Evolutionary conservation across 2,888 invertebrate genomes (phyloP), one percentile per base, ranked within the genome.

Genomic region (Bugulina stolonifera): DNA sequence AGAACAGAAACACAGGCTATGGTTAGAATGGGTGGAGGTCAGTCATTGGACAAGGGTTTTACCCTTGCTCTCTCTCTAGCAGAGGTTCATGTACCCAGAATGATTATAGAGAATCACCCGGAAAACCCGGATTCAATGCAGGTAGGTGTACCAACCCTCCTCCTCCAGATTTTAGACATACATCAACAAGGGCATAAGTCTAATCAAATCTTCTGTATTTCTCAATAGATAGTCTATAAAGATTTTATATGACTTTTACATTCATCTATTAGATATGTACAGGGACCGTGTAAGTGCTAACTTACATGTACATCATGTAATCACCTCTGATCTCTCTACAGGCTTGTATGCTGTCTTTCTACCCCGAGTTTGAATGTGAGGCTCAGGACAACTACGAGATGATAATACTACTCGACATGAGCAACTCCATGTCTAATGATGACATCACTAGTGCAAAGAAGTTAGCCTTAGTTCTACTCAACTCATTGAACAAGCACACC

Each of bases 341-440:
- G 83, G 84, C 84, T 0, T 83, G 82, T 76, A 85, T 85, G 85
- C 74, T 85, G 77, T 81, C 84, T 34, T 84, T 85, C 76, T 85
- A 85, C 76, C 86, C 86, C 0, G 83, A 84, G 76, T 86, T 86
- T 78, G 83, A 83, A 72, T 77, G 80, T 0, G 75, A 73, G 57
- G 77, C 79, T 71, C 74, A 79, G 32, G 78, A 73, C 72, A 78
- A 76, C 72, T 78, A 76, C 64, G 81, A 77, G 69, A 76, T 84
- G 5, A 77, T 84, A 10, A 78, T 86, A 71, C 74, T 85, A 5
- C 74, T 86, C 52, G 86, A 86, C 76, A 76, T 81, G 55, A 86
- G 86, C 25, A 84, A 85, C 73, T 86, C 86, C 14, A 85, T 86
- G 85, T 76, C 77, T 58, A 81, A 81, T 34, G 72, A 77, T 43